Evolutionary conservation across 2,113 vertebrate species (phyloP).

Genomic region (Canis aureus): DNA sequence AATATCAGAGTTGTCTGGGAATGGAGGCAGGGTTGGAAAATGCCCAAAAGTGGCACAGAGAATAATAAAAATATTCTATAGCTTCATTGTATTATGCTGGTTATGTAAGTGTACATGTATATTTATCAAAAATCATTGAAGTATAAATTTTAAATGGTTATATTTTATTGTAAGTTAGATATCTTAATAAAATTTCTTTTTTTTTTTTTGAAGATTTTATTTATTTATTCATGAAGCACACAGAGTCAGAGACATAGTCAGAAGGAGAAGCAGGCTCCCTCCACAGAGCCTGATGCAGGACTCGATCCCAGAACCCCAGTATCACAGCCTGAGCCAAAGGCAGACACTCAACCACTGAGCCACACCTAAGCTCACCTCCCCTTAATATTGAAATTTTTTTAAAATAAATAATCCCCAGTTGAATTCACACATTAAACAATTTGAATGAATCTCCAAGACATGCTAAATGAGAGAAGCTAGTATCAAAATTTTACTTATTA

Average conservation of each 20-base stretch:
- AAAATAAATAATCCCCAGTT: background rate
- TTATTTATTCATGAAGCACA: too few relatives aligned
- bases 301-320: too few relatives aligned
- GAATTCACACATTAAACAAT: background rate
- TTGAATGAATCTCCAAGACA: background rate
- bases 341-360: too few relatives aligned
- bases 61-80: constrained; percentile 9
- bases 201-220: too few relatives aligned
- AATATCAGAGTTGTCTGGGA: background rate
- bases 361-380: too few relatives aligned
- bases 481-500: background rate
- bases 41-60: background rate
- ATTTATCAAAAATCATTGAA: background rate
- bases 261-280: too few relatives aligned
- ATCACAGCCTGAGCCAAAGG: too few relatives aligned
- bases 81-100: background rate
- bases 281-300: too few relatives aligned
- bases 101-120: background rate
- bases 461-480: background rate
- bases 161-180: constrained; percentile 23
- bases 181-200: background rate
- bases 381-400: background rate
- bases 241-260: too few relatives aligned
- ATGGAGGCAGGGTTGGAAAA: background rate
- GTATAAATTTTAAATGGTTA: background rate